Evolutionary conservation across 2,797 vertebrate genomes (phyloP).

Genomic region (Chrosomus eos): DNA sequence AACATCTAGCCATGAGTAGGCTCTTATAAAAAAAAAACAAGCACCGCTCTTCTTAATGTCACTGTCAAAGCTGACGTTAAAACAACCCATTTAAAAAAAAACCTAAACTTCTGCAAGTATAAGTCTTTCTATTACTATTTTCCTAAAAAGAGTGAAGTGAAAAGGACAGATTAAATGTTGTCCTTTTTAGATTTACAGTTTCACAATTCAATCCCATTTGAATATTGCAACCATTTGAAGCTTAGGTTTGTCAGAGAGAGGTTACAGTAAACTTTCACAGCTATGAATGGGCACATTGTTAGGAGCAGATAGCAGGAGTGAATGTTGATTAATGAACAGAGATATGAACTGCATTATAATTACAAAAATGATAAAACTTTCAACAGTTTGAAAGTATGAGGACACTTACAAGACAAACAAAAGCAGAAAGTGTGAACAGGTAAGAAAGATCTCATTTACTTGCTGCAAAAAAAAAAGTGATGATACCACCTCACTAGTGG

Average conservation of each 20-base stretch:
- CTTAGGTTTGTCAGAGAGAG: constrained; percentile 30
- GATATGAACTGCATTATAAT: neutral
- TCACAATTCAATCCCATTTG: constrained; percentile 29
- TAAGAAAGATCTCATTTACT: neutral
- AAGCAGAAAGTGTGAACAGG: neutral
- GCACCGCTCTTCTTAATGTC: neutral
- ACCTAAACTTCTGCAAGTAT: neutral
- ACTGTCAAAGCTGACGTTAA: neutral
- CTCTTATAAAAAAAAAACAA: neutral
- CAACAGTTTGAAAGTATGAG: no score
- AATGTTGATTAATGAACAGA: constrained; percentile 5
- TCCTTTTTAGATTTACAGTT: no score
- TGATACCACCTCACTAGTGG: neutral
- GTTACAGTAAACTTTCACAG: constrained; percentile 50
- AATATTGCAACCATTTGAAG: constrained; percentile 43
- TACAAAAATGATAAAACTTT: neutral
- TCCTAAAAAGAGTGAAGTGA: neutral
- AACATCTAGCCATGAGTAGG: constrained; percentile 24
- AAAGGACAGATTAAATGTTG: no score
- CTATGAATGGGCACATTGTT: constrained; percentile 55
- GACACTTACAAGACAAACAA: neutral
- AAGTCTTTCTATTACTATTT: neutral
- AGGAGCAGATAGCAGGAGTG: constrained; percentile 26
- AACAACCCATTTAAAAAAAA: neutral
- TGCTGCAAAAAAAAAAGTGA: neutral